Evolutionary conservation across 2,888 invertebrate species (phyloP).

Genomic region (Microplitis manilae): DNA sequence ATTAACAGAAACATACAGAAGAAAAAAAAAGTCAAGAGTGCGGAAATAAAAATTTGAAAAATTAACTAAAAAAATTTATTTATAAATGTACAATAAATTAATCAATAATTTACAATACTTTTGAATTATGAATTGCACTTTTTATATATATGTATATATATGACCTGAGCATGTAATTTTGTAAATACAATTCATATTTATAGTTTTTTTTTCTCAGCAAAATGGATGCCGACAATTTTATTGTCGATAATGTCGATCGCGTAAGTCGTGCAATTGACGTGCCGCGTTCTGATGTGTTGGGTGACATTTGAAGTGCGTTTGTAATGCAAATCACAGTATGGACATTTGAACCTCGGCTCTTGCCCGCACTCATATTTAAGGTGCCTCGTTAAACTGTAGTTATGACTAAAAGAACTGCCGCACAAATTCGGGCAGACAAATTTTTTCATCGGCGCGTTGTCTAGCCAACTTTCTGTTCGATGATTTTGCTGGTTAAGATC

Average conservation of each 20-base stretch:
- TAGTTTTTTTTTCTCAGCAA: conserved; percentile 28
- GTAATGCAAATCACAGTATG: conserved; percentile 61
- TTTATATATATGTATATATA: no score
- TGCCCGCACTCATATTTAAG: conserved; percentile 58
- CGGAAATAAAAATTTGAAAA: background rate
- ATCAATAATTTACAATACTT: background rate
- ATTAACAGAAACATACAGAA: background rate
- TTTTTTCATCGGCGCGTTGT: conserved; percentile 3
- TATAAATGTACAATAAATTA: background rate
- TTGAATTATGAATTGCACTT: no score
- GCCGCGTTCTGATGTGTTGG: conserved; percentile 57
- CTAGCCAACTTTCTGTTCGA: background rate
- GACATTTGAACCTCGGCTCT: conserved; percentile 64
- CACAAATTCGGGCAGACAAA: conserved; percentile 41
- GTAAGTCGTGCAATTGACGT: conserved; percentile 46
- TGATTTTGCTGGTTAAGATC: no score
- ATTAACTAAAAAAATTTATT: conserved; percentile 2
- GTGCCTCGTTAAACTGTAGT: conserved; percentile 55
- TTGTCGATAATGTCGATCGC: conserved; percentile 47
- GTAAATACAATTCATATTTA: no score
- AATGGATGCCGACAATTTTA: conserved; percentile 33
- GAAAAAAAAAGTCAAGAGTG: background rate
- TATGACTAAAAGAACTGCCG: conserved; percentile 41
- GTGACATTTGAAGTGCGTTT: conserved; percentile 59
- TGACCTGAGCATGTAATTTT: no score